These are phyloP conservation scores for Micromys minutus DNA, from an alignment of 2,113 vertebrate species.

Conservation along the genomic window DNA sequence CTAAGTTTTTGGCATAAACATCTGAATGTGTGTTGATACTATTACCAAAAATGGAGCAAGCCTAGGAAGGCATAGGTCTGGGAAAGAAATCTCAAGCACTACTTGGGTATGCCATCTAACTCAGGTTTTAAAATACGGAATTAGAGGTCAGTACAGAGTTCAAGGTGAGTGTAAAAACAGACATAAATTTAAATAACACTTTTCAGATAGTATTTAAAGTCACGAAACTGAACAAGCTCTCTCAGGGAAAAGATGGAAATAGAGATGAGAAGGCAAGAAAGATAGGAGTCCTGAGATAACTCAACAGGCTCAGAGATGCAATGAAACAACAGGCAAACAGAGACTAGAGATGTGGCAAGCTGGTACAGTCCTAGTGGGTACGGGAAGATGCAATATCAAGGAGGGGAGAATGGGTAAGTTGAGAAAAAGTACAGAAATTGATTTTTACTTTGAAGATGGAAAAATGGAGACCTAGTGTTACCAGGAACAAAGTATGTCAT, in stretches of 20 bases:
- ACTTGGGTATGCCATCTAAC: background rate
- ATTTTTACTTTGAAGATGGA: background rate
- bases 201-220: background rate
- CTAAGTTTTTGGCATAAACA: background rate
- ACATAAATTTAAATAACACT: background rate
- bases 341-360: background rate
- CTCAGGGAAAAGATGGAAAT: background rate
- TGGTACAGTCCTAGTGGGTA: background rate
- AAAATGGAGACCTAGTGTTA: background rate
- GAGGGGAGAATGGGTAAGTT: background rate
- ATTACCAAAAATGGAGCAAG: background rate
- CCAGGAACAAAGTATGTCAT: background rate
- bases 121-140: background rate
- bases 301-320: background rate
- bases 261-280: background rate
- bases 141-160: background rate
- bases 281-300: background rate
- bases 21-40: background rate
- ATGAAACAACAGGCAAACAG: background rate
- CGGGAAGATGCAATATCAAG: background rate
- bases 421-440: background rate
- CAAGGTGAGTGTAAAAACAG: background rate
- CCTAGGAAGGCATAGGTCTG: background rate
- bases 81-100: background rate
- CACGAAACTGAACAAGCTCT: background rate